These are phyloP conservation scores for Psilanteris sp. DNA, from an alignment of 1,140 invertebrate genomes.

Conservation along the genomic window DNA sequence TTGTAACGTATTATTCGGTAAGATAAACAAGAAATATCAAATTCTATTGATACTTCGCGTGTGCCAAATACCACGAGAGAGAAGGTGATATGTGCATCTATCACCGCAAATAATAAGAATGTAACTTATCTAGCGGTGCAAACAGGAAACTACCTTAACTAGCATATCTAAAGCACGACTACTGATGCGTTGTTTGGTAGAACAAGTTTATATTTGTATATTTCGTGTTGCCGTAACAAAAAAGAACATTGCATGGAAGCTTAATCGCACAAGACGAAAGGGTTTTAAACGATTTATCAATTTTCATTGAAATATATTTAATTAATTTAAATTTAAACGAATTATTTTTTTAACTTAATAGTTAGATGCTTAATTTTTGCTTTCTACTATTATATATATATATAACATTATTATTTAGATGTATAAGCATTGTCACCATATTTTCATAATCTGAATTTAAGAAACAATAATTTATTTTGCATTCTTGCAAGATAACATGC, in stretches of 20 bases:
- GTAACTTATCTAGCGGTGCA: conserved; percentile 4
- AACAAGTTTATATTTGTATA: conserved; percentile 33
- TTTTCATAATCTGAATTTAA: too few species aligned
- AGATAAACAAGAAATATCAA: conserved; percentile 41
- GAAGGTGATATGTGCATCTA: conserved; percentile 1
- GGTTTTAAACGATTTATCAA: background rate
- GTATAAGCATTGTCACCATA: too few species aligned
- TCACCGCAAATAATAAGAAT: conserved; percentile 6
- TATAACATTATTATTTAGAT: too few species aligned
- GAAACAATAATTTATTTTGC: too few species aligned
- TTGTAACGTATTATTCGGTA: conserved; percentile 30
- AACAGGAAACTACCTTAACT: conserved; percentile 4
- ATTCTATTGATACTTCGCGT: conserved; percentile 31
- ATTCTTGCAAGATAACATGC: too few species aligned
- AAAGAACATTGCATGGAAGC: conserved; percentile 21
- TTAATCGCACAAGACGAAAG: conserved; percentile 44
- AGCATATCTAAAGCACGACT: conserved; percentile 51
- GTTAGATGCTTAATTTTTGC: too few species aligned
- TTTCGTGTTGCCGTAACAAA: conserved; percentile 18
- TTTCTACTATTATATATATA: too few species aligned
- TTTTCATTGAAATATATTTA: background rate
- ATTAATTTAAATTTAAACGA: too few species aligned
- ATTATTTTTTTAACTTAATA: too few species aligned
- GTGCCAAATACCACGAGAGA: conserved; percentile 25
- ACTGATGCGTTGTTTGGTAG: conserved; percentile 14